Percentiles rank a stretch among this genome's conserved stretches.
Conservation (phyloP, 2,888 invertebrate genomes). For the Phasia obesa region DNA sequence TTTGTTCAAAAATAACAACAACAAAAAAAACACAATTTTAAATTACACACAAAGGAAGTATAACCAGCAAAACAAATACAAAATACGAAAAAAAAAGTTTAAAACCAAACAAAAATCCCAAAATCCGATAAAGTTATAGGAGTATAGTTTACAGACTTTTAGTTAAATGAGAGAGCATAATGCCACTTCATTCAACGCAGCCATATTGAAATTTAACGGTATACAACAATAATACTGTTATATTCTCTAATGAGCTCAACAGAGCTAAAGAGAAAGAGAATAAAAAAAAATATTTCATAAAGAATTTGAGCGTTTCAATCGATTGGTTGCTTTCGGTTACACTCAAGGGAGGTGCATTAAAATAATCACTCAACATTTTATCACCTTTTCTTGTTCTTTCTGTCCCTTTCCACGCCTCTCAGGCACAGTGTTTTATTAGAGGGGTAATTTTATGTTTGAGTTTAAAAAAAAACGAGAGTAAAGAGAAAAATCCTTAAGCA, state of each 20-base stretch:
- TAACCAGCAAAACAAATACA: constrained; percentile 50
- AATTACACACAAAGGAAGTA: constrained; percentile 78
- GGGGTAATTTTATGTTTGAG: background rate
- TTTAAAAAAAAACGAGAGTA: background rate
- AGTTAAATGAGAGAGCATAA: constrained; percentile 53
- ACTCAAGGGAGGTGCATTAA: constrained; percentile 40
- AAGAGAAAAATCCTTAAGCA: constrained; percentile 7
- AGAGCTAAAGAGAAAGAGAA: constrained; percentile 19
- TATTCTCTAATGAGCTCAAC: constrained; percentile 45
- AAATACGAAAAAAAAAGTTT: constrained; percentile 64
- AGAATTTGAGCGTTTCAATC: constrained; percentile 11
- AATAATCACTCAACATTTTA: constrained; percentile 1
- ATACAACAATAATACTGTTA: constrained; percentile 45
- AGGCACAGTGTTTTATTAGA: background rate
- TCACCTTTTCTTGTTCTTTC: background rate
- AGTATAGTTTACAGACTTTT: constrained; percentile 55
- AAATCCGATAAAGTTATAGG: constrained; percentile 64
- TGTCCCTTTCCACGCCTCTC: too few species aligned
- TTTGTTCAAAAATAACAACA: constrained; percentile 13
- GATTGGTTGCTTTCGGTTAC: constrained; percentile 34
- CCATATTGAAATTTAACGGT: constrained; percentile 72
- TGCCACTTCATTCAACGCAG: constrained; percentile 59
- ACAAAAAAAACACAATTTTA: constrained; percentile 72
- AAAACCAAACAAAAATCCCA: constrained; percentile 55
- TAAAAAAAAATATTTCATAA: background rate